Percentiles rank a stretch among this genome's conserved stretches.
These are phyloP conservation scores for Steinernema feltiae DNA, from an alignment of 1,140 invertebrate genomes.

Conservation along the genomic window DNA sequence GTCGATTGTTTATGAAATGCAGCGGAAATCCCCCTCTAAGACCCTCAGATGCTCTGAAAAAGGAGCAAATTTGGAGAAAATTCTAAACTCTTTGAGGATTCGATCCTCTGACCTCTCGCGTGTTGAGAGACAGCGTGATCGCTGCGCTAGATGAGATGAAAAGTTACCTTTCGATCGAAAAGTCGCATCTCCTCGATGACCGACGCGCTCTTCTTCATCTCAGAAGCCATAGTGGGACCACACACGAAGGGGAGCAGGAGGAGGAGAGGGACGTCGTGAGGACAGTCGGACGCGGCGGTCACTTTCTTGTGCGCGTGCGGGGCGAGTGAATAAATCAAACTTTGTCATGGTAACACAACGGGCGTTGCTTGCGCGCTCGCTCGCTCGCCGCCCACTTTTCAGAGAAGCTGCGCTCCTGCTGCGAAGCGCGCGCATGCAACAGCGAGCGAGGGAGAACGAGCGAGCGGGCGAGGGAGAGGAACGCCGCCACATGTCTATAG, in stretches of 20 bases:
- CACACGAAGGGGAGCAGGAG: background rate
- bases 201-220: background rate
- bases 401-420: background rate
- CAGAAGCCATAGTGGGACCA: background rate
- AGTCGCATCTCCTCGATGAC: background rate
- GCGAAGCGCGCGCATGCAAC: background rate
- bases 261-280: background rate
- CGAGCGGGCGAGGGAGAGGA: too few species aligned
- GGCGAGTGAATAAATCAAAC: constrained; percentile 13
- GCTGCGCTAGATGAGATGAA: too few species aligned
- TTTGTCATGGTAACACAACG: constrained; percentile 15
- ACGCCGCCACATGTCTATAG: too few species aligned
- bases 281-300: background rate
- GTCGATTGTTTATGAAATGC: background rate
- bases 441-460: background rate
- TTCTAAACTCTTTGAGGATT: background rate
- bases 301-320: constrained; percentile 8
- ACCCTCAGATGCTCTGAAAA: too few species aligned
- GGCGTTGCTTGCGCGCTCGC: background rate
- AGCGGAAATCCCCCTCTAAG: too few species aligned
- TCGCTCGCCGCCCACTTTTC: background rate
- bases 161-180: background rate
- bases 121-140: background rate
- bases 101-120: background rate
- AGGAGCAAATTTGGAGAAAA: too few species aligned